Percentiles rank a stretch among this genome's conserved stretches.
Conservation (phyloP, 1,140 invertebrate genomes). For the Hylaeus volcanicus region DNA sequence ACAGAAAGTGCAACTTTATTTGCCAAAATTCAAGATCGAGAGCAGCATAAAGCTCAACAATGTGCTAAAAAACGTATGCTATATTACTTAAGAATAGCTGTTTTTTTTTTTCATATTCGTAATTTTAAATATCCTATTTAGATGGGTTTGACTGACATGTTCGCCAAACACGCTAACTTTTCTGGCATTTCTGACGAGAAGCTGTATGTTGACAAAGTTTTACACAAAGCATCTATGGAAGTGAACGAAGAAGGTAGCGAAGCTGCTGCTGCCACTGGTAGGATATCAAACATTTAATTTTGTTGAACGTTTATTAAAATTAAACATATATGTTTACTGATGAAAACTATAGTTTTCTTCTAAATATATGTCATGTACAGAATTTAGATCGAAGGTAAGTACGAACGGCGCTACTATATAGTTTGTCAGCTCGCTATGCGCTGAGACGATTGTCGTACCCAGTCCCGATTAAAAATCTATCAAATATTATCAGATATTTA, state of each 20-base stretch:
- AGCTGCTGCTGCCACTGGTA: constrained; percentile 88
- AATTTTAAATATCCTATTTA: constrained; percentile 62
- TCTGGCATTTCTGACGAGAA: constrained; percentile 79
- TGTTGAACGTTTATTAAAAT: too few species aligned
- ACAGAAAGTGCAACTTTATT: constrained; percentile 78
- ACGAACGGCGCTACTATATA: too few species aligned
- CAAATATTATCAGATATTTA: too few species aligned
- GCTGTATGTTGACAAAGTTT: constrained; percentile 80
- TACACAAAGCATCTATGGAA: constrained; percentile 88
- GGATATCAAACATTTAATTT: constrained; percentile 48
- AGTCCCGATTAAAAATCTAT: too few species aligned
- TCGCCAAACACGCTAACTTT: constrained; percentile 81
- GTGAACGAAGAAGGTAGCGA: constrained; percentile 90
- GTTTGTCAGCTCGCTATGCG: too few species aligned
- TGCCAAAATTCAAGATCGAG: constrained; percentile 85
- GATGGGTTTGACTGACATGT: constrained; percentile 83
- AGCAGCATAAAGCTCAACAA: constrained; percentile 79
- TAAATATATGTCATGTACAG: too few species aligned
- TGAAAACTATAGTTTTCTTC: too few species aligned
- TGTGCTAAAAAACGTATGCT: constrained; percentile 79
- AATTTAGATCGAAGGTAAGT: too few species aligned
- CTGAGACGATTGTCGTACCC: too few species aligned
- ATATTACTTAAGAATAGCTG: neutral
- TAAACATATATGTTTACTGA: too few species aligned
- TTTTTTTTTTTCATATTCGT: neutral